Conservation (phyloP, 2,113 vertebrate species). For the Melospiza melodia region DNA sequence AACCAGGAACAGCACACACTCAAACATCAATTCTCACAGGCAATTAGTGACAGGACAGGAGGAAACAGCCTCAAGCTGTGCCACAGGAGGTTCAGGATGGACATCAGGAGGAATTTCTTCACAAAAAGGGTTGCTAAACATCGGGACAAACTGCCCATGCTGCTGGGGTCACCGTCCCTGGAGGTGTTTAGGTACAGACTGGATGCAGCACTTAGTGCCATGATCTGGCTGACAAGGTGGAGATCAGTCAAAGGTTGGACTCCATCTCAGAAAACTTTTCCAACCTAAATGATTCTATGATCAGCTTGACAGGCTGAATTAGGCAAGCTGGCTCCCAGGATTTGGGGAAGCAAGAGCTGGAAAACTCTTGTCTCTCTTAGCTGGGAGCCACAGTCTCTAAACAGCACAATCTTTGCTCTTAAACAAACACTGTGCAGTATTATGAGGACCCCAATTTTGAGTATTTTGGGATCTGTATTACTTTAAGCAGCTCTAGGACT, state of each 20-base stretch:
- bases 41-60: background rate
- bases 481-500: background rate
- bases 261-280: background rate
- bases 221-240: too few species aligned
- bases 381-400: background rate
- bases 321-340: background rate
- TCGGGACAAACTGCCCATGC: background rate
- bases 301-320: background rate
- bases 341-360: background rate
- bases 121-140: background rate
- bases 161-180: background rate
- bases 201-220: background rate
- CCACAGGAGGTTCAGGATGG: background rate
- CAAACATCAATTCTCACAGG: background rate
- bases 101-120: background rate
- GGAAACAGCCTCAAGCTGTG: background rate
- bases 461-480: background rate
- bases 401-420: background rate
- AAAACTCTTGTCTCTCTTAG: background rate
- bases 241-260: background rate
- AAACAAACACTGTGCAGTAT: background rate
- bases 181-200: background rate
- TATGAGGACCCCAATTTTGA: background rate
- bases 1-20: rapidly evolving
- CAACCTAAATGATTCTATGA: background rate